These are phyloP conservation scores for Schizaphis graminum DNA, from an alignment of 2,888 invertebrate genomes.

Conservation along the genomic window DNA sequence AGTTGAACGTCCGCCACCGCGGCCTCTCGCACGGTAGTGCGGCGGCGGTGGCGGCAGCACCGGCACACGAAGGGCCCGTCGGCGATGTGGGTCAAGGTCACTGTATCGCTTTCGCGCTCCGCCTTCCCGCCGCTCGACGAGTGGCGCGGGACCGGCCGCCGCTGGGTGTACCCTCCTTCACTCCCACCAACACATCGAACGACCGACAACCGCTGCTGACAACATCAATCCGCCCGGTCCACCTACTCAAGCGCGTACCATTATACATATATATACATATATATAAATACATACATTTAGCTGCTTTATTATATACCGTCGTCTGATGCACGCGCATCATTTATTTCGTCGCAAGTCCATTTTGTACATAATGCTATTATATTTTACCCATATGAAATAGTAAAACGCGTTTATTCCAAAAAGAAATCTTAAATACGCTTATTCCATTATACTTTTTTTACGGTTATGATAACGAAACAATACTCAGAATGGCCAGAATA, in stretches of 20 bases:
- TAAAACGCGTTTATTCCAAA: background rate
- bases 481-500: background rate
- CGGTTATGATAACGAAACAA: background rate
- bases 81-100: conserved; percentile 63
- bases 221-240: conserved; percentile 27
- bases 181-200: background rate
- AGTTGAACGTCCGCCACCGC: background rate
- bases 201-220: conserved; percentile 18
- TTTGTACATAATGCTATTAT: background rate
- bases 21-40: background rate
- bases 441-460: background rate
- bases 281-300: background rate
- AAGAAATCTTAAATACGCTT: background rate
- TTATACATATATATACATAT: background rate
- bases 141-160: background rate
- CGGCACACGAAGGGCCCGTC: conserved; percentile 47
- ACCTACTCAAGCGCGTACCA: conserved; percentile 6
- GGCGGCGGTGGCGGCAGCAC: conserved; percentile 34
- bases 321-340: background rate
- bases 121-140: background rate
- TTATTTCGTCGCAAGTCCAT: background rate
- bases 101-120: conserved; percentile 60
- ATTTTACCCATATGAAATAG: background rate
- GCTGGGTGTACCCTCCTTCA: conserved; percentile 28
- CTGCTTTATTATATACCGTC: background rate